phyloP scores from a whole-genome alignment of 2,797 vertebrate species.

The Alauda arvensis region DNA sequence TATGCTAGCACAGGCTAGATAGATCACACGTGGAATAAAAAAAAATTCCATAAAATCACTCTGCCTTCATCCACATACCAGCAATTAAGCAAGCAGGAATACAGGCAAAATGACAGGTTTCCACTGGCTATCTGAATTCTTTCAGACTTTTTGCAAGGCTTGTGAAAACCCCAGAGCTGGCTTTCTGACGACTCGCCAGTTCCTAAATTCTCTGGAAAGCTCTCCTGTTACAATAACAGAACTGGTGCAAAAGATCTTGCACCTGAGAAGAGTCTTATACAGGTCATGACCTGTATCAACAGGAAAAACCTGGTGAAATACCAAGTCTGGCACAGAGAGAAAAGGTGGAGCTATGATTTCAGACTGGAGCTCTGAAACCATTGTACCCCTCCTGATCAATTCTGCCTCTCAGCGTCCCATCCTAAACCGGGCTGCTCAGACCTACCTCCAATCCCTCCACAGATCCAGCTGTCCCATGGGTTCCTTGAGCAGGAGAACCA shows the following conservation, averaged over 20 bases:
- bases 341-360: not conserved
- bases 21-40: not conserved
- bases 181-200: not conserved
- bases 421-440: not conserved
- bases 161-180: not conserved
- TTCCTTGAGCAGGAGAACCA: not conserved
- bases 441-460: constrained; percentile 39
- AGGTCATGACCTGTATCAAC: accelerated
- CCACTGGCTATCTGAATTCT: not conserved
- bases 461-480: constrained; percentile 14
- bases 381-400: not conserved
- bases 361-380: not conserved
- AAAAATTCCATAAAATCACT: not conserved
- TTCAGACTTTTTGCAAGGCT: not conserved
- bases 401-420: not conserved
- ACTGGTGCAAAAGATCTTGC: not conserved
- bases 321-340: not conserved
- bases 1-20: not conserved
- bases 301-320: not conserved
- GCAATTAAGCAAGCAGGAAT: not conserved
- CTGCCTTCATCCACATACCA: not conserved
- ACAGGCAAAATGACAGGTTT: not conserved
- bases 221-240: not conserved
- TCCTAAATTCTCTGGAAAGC: not conserved
- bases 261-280: not conserved